These are phyloP conservation scores for Vesta saturnalis DNA, from an alignment of 2,888 invertebrate genomes.

Conservation along the genomic window DNA sequence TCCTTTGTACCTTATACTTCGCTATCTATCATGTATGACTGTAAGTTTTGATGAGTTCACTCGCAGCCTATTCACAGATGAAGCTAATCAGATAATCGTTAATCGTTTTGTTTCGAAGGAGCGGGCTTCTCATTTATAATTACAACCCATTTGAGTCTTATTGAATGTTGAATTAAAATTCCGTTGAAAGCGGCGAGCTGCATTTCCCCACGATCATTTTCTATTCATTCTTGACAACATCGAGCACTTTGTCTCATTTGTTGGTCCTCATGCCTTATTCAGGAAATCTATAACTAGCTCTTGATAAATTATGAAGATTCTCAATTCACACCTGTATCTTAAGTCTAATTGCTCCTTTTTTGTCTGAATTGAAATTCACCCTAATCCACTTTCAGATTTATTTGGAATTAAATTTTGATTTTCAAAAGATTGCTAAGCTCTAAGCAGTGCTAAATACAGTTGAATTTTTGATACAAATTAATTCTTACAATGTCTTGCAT, in stretches of 20 bases:
- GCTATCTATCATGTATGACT: constrained; percentile 48
- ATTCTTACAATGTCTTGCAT: too few relatives aligned
- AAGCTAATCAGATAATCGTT: constrained; percentile 52
- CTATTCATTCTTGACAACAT: constrained; percentile 57
- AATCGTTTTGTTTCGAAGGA: constrained; percentile 48
- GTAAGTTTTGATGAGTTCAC: constrained; percentile 48
- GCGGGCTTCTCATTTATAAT: constrained; percentile 49
- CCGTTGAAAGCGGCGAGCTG: constrained; percentile 46
- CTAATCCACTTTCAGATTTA: background rate
- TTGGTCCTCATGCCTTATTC: constrained; percentile 60
- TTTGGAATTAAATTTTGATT: background rate
- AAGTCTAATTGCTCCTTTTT: constrained; percentile 50
- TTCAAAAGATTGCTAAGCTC: background rate
- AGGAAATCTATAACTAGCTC: constrained; percentile 59
- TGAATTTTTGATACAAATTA: too few relatives aligned
- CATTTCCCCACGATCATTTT: constrained; percentile 57
- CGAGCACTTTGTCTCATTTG: constrained; percentile 56
- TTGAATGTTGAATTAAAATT: constrained; percentile 49
- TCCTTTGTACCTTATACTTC: constrained; percentile 49
- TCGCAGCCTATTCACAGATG: constrained; percentile 41
- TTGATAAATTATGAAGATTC: constrained; percentile 57
- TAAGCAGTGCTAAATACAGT: too few relatives aligned
- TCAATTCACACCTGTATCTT: constrained; percentile 53
- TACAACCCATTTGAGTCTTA: constrained; percentile 43
- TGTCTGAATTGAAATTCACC: background rate